Base-by-base conservation (phyloP, 1,140 invertebrate genomes). In the Cyrtorhinus lividipennis region DNA sequence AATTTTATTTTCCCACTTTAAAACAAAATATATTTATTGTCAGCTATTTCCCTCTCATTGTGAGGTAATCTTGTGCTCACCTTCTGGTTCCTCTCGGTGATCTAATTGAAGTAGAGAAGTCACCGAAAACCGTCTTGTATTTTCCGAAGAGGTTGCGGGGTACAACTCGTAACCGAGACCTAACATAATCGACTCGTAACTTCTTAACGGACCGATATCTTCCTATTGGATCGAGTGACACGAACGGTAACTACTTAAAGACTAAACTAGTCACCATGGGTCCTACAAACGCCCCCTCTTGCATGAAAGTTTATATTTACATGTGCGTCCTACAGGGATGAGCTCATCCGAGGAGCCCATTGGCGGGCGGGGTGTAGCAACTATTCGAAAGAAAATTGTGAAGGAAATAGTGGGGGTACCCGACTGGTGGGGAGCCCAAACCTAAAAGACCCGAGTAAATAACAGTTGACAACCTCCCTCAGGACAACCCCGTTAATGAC, bases 101-200 rank as follows among this genome's bases (percentile, higher is more conserved):
- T 69, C 69, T 23, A 70, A 61, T 46, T 72, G 67, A 30, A 72
- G 65, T 24, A 72, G 62, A 12, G 69, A 68, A 18, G 66, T 71
- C 20, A 72, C 71, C 12, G 71, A 71, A 67, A 72, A 72, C 24
- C 68, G 62, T 20, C 67, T 61, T 0, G 67, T 59, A 64, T 70
- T 70, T 45, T 69, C 66, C 27, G 66, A 62, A 3, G 56, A 12
- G 25, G 56, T 58, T 8, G 56, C 56, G 8, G 56, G 56, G 24
- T 24, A 58, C 2, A 58, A 22, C 22, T 58, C 56, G 24, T 58
- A 58, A 24, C 56, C 56, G 56, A 58, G 56, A 3, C 56, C 56
- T 24, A 58, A 58, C 56, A 58, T 58, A 10, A 10, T 20, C 20
- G 48, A 5, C 20, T 22, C 48, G 56, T 2, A 59, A 24, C 20